Conservation (phyloP, 1,140 invertebrate species). For the Macrobrachium nipponense region DNA sequence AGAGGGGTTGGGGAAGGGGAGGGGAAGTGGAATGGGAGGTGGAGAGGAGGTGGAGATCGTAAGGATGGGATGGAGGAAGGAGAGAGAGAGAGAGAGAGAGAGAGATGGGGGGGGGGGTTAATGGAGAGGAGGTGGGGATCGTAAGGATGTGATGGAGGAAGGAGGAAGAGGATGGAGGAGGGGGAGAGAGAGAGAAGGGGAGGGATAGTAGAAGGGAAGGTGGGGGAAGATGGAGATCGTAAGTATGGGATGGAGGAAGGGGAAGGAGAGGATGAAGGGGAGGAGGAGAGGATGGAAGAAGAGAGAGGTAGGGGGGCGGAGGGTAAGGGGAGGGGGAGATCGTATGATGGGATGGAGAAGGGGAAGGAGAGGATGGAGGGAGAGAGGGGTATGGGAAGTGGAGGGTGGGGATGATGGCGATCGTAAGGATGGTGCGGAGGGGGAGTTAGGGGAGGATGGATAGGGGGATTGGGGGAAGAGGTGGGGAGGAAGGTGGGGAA, state of each 20-base stretch:
- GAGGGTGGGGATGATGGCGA: neutral
- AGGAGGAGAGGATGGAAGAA: no score
- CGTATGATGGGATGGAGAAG: no score
- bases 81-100: neutral
- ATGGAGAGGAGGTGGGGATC: neutral
- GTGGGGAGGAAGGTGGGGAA: neutral
- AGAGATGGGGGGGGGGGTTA: neutral
- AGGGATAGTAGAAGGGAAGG: no score
- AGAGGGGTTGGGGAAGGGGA: no score
- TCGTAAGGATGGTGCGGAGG: neutral
- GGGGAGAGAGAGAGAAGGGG: neutral
- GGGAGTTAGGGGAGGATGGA: no score
- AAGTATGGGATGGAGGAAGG: neutral
- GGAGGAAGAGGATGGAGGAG: neutral
- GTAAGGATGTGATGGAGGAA: no score
- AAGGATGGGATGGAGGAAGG: neutral
- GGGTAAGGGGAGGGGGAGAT: conserved; percentile 27
- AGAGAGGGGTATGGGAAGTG: neutral
- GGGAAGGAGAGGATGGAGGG: neutral
- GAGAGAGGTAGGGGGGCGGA: neutral
- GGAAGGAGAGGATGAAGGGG: neutral
- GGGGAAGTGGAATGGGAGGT: neutral
- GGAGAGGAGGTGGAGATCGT: neutral
- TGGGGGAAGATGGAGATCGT: no score
- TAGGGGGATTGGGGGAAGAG: no score